Percentiles rank a stretch among this genome's conserved stretches.
Conservation (phyloP, 2,888 invertebrate genomes). For the Xanthorhoe spadicearia region DNA sequence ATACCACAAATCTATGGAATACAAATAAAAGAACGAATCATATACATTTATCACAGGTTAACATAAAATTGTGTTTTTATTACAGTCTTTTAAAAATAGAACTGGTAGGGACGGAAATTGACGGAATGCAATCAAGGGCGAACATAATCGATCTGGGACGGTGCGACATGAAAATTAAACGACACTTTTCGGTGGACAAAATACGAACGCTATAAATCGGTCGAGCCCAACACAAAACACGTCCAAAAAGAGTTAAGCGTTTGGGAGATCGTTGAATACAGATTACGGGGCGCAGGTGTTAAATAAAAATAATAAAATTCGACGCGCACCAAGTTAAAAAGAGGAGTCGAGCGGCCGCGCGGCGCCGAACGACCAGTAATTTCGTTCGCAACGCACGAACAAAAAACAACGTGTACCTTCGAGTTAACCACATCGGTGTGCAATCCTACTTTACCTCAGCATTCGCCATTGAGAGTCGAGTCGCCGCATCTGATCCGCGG, state of each 20-base stretch:
- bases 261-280: conserved; percentile 82
- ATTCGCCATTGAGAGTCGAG: conserved; percentile 69
- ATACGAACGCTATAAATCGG: conserved; percentile 76
- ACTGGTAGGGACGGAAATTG: conserved; percentile 33
- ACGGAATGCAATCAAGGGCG: conserved; percentile 64
- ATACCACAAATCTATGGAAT: conserved; percentile 52
- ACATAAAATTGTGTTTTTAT: conserved; percentile 22
- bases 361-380: conserved; percentile 79
- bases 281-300: conserved; percentile 84
- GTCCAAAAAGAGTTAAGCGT: conserved; percentile 83
- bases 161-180: conserved; percentile 78
- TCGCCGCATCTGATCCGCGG: conserved; percentile 49
- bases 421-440: conserved; percentile 62
- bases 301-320: conserved; percentile 84
- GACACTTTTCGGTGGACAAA: conserved; percentile 77
- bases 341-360: conserved; percentile 76
- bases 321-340: conserved; percentile 74
- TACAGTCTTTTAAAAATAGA: conserved; percentile 13
- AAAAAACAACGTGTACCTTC: conserved; percentile 73
- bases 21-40: conserved; percentile 37
- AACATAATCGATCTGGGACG: conserved; percentile 78
- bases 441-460: conserved; percentile 55
- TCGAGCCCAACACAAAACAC: conserved; percentile 67
- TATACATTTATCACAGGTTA: conserved; percentile 35
- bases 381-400: conserved; percentile 74